Evolutionary conservation across 2,113 vertebrate species (phyloP), one percentile per base, ranked within the genome.

Genomic region (Cyprinodon tularosa): DNA sequence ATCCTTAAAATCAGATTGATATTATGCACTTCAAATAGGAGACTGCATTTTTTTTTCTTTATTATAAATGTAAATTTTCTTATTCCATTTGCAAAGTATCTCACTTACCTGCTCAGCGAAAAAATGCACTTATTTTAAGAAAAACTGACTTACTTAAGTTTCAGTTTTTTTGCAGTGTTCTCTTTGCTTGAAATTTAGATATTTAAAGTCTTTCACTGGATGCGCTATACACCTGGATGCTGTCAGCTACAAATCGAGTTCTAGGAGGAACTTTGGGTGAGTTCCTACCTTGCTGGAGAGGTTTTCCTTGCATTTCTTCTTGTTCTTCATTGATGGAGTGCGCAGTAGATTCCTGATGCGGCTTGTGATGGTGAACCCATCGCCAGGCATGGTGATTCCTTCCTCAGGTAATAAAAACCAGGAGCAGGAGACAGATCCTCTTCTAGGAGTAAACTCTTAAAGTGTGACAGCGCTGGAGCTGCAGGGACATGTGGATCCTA

Each of bases 301-400:
- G 15, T 53, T 80, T 22, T 84, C 90, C 47, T 29, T 90, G 37
- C 79, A 39, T 75, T 40, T 89, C 72, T 63, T 91, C 62, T 61
- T 86, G 4, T 76, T 87, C 66, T 75, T 92, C 71, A 37, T 1
- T 2, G 93, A 90, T 0, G 93, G 93, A 9, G 94, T 89, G 0
- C 90, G 90, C 65, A 94, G 84, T 44, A 94, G 12, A 11, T 91
- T 94, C 68, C 84, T 90, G 73, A 95, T 83, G 42, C 93, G 90
- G 17, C 66, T 92, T 57, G 77, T 92, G n/a, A 94, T 86, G 2
- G 89, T 91, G 53, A 82, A 81, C 3, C 83, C 89, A 12, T 94
- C 92, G 6, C 82, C 89, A 0, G 85, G 82, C 87, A 91, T 89
- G 1, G 62, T 90, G 66, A 40, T 20, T 70, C 1, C 40, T 1